Percentiles rank a stretch among this genome's conserved stretches.
phyloP scores from a whole-genome alignment of 2,113 vertebrate genomes.

The Myocastor coypus region DNA sequence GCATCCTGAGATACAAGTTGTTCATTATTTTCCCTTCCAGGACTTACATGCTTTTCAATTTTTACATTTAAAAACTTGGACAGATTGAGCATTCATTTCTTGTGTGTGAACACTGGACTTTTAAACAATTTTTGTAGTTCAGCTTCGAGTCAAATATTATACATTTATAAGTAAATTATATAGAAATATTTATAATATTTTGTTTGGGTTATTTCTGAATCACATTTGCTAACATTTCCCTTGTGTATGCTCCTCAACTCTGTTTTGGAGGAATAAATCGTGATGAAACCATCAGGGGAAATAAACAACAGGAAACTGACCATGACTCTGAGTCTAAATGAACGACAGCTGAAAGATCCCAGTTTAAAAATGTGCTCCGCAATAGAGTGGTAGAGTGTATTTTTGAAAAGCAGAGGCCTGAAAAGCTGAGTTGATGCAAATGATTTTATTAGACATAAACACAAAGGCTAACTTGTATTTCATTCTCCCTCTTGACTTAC shows the following conservation, averaged over 20 bases:
- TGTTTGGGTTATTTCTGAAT: conserved; percentile 46
- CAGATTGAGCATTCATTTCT: conserved; percentile 12
- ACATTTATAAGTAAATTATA: not conserved
- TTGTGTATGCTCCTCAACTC: not conserved
- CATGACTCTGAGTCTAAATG: not conserved
- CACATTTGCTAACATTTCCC: not conserved
- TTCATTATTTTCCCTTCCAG: not conserved
- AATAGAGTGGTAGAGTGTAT: not conserved
- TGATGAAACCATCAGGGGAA: not conserved
- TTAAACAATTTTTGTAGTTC: conserved; percentile 22
- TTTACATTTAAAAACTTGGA: conserved; percentile 42
- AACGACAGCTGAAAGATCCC: not conserved
- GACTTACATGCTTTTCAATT: not conserved
- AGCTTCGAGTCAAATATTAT: conserved; percentile 24
- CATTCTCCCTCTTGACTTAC: conserved; percentile 62
- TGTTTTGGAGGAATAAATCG: not conserved
- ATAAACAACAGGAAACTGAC: not conserved
- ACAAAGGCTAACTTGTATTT: conserved; percentile 60
- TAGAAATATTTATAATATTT: conserved; percentile 24
- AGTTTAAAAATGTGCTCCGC: conserved; percentile 11
- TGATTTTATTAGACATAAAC: conserved; percentile 52
- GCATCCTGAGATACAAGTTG: not conserved
- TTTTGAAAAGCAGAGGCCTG: conserved; percentile 26
- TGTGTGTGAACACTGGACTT: not conserved
- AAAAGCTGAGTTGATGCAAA: conserved; percentile 60